A percentile compares a stretch with the other conserved stretches of the same genome.
These are phyloP conservation scores for Bugula neritina DNA, from an alignment of 2,888 invertebrate genomes.

Conservation along the genomic window DNA sequence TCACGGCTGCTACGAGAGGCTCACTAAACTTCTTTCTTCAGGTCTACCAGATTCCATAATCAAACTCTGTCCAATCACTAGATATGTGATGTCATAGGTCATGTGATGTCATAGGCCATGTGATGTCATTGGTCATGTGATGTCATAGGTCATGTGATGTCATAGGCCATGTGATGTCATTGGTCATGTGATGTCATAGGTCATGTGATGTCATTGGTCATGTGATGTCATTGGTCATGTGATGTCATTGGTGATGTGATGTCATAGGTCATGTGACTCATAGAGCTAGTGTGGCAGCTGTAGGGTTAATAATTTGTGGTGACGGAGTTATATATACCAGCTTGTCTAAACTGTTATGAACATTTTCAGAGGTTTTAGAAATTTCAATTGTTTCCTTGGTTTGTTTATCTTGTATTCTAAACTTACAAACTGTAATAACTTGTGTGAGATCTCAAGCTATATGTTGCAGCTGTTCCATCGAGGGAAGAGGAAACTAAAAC, in stretches of 20 bases:
- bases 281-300: no score
- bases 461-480: background rate
- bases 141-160: background rate
- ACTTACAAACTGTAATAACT: no score
- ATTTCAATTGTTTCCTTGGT: no score
- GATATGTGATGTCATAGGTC: background rate
- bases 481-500: background rate
- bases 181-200: background rate
- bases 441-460: no score
- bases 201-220: background rate
- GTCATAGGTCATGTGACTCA: background rate
- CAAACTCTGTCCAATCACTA: background rate
- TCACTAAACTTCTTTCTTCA: conserved; percentile 16
- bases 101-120: background rate
- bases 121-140: background rate
- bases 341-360: no score
- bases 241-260: background rate
- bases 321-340: no score
- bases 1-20: background rate
- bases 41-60: background rate
- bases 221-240: background rate
- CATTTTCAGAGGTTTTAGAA: no score
- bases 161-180: background rate
- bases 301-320: no score
- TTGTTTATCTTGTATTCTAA: no score